Evolutionary conservation across 1,140 invertebrate species (phyloP).

Genomic region (Apis dorsata): DNA sequence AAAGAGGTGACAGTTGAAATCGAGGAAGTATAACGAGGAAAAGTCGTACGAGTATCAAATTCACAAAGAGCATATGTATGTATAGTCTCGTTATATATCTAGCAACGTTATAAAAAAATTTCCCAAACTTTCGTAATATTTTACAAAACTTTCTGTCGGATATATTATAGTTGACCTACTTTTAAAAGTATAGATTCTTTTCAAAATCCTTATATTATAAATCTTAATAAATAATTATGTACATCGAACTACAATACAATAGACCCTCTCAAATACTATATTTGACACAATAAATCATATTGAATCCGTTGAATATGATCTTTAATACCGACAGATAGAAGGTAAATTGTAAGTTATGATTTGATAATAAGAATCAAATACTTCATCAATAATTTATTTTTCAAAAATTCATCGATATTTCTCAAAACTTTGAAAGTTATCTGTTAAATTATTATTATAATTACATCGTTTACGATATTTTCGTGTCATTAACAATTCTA

Average conservation of each 20-base stretch:
- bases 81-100: background rate
- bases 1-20: constrained; percentile 3
- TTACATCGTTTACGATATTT: background rate
- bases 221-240: background rate
- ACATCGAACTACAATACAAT: background rate
- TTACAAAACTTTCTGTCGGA: background rate
- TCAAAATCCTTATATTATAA: background rate
- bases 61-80: background rate
- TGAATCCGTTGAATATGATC: background rate
- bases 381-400: too few species aligned
- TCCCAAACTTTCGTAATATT: constrained; percentile 7
- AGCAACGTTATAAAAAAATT: background rate
- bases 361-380: background rate
- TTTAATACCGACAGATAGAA: background rate
- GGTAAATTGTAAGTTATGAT: background rate
- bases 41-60: constrained; percentile 14
- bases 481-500: background rate
- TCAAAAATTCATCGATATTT: too few species aligned
- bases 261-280: background rate
- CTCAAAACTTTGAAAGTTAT: constrained; percentile 10
- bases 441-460: background rate
- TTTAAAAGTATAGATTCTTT: background rate
- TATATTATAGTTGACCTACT: background rate
- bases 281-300: background rate
- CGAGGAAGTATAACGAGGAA: constrained; percentile 29